Base-by-base conservation (phyloP, 2,888 invertebrate species). In the Lumbricus terrestris region DNA sequence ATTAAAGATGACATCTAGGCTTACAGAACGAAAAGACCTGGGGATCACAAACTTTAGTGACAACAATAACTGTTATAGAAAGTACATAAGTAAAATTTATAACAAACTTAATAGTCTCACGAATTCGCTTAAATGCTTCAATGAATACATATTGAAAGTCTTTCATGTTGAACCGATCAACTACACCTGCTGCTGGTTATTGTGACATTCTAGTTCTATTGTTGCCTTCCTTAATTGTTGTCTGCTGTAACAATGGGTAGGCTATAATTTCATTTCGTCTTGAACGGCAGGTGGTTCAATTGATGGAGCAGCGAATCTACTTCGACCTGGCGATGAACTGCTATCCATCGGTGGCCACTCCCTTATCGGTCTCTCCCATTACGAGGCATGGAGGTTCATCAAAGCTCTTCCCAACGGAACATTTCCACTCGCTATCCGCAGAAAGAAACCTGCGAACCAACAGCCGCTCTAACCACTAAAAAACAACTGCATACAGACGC, bases 331-430 rank as follows among this genome's bases (percentile, higher is more conserved):
- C 23, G 90, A 90, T 83, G 90, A 83, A n/a, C 82, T 90, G 38
- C 35, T 83, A 40, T 83, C 82, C 13, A 38, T 83, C 37, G 82
- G 82, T 29, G 38, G 8, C 23, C 82, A 82, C 34, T 35, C 82
- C 13, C 82, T 90, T 8, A 29, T 40, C n/a, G 38, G 29, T 16
- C 20, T 37, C 16, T 90, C 90, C 23, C 90, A 90, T 18, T 90
- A 37, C 85, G 90, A 90, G n/a, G 90, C 90, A 11, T 90, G 90
- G 90, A 82, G 85, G 38, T 90, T 0, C 90, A 83, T 90, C 38
- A 90, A 90, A 35, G 37, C 38, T 29, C 85, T 90, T n/a, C 90
- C 90, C 6, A 83, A 90, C 29, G 90, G 90, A 3, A 38, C 23
- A 16, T 83, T 90, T 6, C 34, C 82, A 0, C 33, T 90, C n/a